Conservation (phyloP, 2,888 invertebrate species). For the Drosophila vallismaia region DNA sequence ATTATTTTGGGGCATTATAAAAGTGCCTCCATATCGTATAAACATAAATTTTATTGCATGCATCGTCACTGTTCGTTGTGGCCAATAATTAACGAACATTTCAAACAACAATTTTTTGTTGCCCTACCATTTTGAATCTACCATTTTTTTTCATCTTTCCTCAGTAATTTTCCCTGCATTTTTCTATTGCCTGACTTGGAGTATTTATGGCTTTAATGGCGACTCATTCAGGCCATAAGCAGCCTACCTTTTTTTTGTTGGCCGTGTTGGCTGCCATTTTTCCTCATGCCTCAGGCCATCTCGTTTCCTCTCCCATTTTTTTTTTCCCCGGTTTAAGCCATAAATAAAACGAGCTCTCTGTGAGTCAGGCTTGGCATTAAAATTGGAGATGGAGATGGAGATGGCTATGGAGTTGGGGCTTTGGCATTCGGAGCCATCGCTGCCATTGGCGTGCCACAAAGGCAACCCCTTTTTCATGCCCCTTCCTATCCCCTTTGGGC, state of each 20-base stretch:
- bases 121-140: constrained; percentile 31
- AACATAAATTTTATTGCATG: constrained; percentile 75
- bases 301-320: constrained; percentile 6
- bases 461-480: constrained; percentile 32
- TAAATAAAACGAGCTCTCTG: constrained; percentile 40
- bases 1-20: constrained; percentile 23
- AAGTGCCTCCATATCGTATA: constrained; percentile 41
- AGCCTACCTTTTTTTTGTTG: constrained; percentile 45
- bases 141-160: background rate
- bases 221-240: constrained; percentile 48
- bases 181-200: constrained; percentile 35
- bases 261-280: constrained; percentile 63
- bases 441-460: constrained; percentile 66
- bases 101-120: constrained; percentile 66
- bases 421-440: constrained; percentile 24
- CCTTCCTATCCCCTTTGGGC: background rate
- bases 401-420: background rate
- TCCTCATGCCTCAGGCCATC: constrained; percentile 17
- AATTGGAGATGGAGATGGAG: constrained; percentile 18
- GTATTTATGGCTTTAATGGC: constrained; percentile 76
- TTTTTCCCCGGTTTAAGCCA: constrained; percentile 26
- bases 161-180: constrained; percentile 12
- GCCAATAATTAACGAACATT: constrained; percentile 76
- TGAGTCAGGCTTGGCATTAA: constrained; percentile 47
- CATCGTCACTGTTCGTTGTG: constrained; percentile 55